A percentile compares a stretch with the other conserved stretches of the same genome.
phyloP scores from a whole-genome alignment of 2,888 invertebrate genomes.

The Suillia variegata region DNA sequence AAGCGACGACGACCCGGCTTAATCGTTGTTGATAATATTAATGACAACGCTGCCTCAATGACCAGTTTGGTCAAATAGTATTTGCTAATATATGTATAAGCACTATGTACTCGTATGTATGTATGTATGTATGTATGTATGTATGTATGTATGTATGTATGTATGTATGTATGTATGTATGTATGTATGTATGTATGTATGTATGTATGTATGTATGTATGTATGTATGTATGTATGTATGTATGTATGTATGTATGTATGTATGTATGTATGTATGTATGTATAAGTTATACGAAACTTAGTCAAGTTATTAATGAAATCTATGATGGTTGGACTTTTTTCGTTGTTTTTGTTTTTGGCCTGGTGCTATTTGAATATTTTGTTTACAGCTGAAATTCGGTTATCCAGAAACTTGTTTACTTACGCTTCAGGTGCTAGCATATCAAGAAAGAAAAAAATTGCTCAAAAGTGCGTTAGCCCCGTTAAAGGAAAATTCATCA shows the following conservation, averaged over 20 bases:
- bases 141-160: too few relatives aligned
- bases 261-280: constrained; percentile 38
- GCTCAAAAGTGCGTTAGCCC: constrained; percentile 1
- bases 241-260: constrained; percentile 24
- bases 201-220: constrained; percentile 16
- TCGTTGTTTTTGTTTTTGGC: constrained; percentile 21
- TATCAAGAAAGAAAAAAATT: too few relatives aligned
- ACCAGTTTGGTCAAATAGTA: constrained; percentile 26
- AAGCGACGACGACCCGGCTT: not conserved
- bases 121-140: too few relatives aligned
- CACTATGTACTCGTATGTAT: too few relatives aligned
- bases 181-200: constrained; percentile 16
- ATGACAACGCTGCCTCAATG: not conserved
- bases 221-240: constrained; percentile 27
- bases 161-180: constrained; percentile 10
- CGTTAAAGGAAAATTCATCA: not conserved
- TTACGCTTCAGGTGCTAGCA: not conserved
- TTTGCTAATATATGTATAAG: constrained; percentile 40
- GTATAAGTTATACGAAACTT: constrained; percentile 30
- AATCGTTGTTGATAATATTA: not conserved
- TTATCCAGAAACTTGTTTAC: not conserved
- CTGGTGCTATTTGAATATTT: not conserved
- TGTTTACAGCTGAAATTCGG: not conserved
- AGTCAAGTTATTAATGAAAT: constrained; percentile 33
- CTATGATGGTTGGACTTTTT: constrained; percentile 39